A percentile compares a stretch with the other conserved stretches of the same genome.
Conservation (phyloP, 2,888 invertebrate species). For the Caenorhabditis sp. region DNA sequence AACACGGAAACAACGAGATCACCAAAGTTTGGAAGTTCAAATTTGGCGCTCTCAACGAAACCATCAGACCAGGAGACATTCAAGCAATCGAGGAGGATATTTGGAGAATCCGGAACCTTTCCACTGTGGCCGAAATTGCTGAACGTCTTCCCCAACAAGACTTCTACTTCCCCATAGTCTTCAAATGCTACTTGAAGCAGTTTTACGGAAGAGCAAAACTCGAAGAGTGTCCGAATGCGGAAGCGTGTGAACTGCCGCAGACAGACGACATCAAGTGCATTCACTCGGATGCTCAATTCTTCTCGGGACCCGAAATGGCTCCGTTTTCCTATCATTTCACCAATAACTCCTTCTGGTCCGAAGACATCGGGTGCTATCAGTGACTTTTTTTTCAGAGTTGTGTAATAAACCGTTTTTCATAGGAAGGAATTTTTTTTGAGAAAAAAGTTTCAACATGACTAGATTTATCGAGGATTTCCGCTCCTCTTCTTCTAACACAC, state of each 20-base stretch:
- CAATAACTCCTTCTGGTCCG: slow-evolving; percentile 12
- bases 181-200: slow-evolving; percentile 29
- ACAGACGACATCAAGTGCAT: slow-evolving; percentile 41
- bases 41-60: slow-evolving; percentile 47
- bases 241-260: slow-evolving; percentile 53
- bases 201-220: slow-evolving; percentile 19
- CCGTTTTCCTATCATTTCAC: slow-evolving; percentile 52
- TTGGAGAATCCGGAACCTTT: slow-evolving; percentile 14
- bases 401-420: not conserved
- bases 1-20: slow-evolving; percentile 30
- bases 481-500: no score
- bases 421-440: no score
- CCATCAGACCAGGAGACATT: slow-evolving; percentile 30
- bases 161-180: slow-evolving; percentile 36
- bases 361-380: slow-evolving; percentile 52
- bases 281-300: slow-evolving; percentile 48
- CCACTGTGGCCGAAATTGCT: not conserved
- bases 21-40: slow-evolving; percentile 39
- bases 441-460: no score
- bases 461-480: no score
- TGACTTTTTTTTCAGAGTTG: no score
- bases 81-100: slow-evolving; percentile 45
- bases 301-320: slow-evolving; percentile 47
- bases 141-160: slow-evolving; percentile 8
- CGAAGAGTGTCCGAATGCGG: slow-evolving; percentile 46